phyloP scores from a whole-genome alignment of 1,140 invertebrate genomes.

The Lasaia peninsularis region DNA sequence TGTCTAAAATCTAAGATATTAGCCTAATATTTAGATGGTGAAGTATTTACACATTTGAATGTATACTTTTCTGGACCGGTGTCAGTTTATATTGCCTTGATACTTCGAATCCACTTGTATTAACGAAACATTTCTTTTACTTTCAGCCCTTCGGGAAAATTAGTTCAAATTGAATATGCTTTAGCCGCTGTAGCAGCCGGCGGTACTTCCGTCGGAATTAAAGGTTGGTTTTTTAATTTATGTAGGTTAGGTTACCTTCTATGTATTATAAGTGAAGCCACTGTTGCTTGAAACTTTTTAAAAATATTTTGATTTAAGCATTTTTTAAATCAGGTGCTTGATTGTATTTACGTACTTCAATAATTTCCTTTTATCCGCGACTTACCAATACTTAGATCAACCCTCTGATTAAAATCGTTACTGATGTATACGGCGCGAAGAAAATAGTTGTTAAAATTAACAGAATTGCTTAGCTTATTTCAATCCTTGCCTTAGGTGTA shows the following conservation, averaged over 20 bases:
- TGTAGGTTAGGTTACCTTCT: conserved; percentile 38
- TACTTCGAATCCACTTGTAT: conserved; percentile 4
- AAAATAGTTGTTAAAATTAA: too few relatives aligned
- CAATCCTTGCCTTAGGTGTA: too few relatives aligned
- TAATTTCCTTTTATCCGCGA: too few relatives aligned
- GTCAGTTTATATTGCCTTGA: not conserved
- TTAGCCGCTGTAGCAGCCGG: conserved; percentile 98
- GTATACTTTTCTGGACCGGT: not conserved
- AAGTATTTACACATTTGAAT: not conserved
- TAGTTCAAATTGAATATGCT: conserved; percentile 99
- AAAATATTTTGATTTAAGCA: too few relatives aligned
- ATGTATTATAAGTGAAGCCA: not conserved
- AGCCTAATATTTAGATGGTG: not conserved
- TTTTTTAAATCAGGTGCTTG: too few relatives aligned
- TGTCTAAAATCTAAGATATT: not conserved
- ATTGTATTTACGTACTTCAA: too few relatives aligned
- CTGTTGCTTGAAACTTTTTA: too few relatives aligned
- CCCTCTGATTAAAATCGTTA: too few relatives aligned
- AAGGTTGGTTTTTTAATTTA: conserved; percentile 81
- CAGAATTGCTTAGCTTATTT: too few relatives aligned
- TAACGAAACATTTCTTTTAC: conserved; percentile 26
- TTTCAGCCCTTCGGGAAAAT: conserved; percentile 97
- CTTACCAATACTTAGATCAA: too few relatives aligned
- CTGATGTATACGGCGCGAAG: too few relatives aligned
- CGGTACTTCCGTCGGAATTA: conserved; percentile 99